Evolutionary conservation across 2,113 vertebrate species (phyloP), one percentile per base, ranked within the genome.

Genomic region (Felis chaus): DNA sequence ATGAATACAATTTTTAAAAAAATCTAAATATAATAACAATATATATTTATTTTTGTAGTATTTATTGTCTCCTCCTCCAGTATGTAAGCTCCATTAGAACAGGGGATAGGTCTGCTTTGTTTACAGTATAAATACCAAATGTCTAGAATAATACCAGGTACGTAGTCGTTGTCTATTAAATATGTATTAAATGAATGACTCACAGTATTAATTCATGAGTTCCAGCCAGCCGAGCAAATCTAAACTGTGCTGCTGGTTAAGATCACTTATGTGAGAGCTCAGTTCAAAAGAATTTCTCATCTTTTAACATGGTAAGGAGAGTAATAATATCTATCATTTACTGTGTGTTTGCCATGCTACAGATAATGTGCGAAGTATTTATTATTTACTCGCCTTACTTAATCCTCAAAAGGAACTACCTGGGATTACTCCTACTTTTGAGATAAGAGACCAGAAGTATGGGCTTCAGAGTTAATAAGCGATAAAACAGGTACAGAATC

Each of bases 391-490:
- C 65, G 25, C 50, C 33, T 92, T 53, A 29, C 36, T 55, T 95
- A 87, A 86, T 87, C 68, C 48, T 73, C 73, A 66, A 92, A 94
- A 94, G 29, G 94, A 82, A 55, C 25, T 92, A 45, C 63, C 14
- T 81, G 41, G 9, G 50, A 82, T 94, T 86, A 61, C 25, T 91
- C 89, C 23, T 21, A 6, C 8, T 45, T 89, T n/a, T 50, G 57
- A 78, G 36, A 73, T 93, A 23, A 91, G 86, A 89, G 48, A 65
- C 65, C 12, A 33, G 29, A 78, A 57, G 61, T 11, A 50, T n/a
- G 10, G 8, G 29, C 61, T 68, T 80, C 71, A 45, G 4, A 36
- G 55, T 39, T 66, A 76, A 63, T 80, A 92, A 83, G 21, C 7
- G 50, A 92, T 86, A 29, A 76, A 29, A 19, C 53, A 21, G 36